phyloP scores from a whole-genome alignment of 2,797 vertebrate genomes.

The Micromesistius poutassou region DNA sequence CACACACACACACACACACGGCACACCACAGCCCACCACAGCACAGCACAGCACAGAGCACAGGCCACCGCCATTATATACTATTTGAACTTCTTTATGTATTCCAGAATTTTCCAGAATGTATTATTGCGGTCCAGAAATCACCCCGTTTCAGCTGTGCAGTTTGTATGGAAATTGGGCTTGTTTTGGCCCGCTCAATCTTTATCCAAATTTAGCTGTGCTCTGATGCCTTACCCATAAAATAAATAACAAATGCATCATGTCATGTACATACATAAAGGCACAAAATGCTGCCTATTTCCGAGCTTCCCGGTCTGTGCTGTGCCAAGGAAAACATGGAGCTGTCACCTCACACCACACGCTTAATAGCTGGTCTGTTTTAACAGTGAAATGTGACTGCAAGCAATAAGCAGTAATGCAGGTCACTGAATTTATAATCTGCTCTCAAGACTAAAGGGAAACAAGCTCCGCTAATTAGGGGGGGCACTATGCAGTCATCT shows the following conservation, averaged over 20 bases:
- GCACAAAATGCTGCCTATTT: slow-evolving; percentile 12
- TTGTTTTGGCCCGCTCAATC: slow-evolving; percentile 20
- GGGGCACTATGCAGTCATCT: slow-evolving; percentile 68
- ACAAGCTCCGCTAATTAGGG: slow-evolving; percentile 73
- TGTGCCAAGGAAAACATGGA: slow-evolving; percentile 38
- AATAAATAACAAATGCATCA: slow-evolving; percentile 3
- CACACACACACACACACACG: slow-evolving; percentile 15
- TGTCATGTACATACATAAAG: slow-evolving; percentile 7
- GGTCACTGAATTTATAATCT: slow-evolving; percentile 61
- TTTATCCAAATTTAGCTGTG: slow-evolving; percentile 19
- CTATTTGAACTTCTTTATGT: slow-evolving; percentile 61
- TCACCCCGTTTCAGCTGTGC: slow-evolving; percentile 24
- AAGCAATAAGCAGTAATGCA: slow-evolving; percentile 53
- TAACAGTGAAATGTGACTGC: slow-evolving; percentile 54
- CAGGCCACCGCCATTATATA: slow-evolving; percentile 60
- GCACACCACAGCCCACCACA: background rate
- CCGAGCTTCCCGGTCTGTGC: background rate
- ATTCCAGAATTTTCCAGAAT: slow-evolving; percentile 50
- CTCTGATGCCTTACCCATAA: slow-evolving; percentile 19
- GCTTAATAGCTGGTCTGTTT: slow-evolving; percentile 46
- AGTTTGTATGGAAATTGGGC: slow-evolving; percentile 45
- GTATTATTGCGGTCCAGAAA: slow-evolving; percentile 51
- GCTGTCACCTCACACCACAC: slow-evolving; percentile 32
- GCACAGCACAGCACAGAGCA: slow-evolving; percentile 35
- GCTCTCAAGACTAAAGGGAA: slow-evolving; percentile 72